These are phyloP conservation scores for Pseudorhiza aurosa DNA, from an alignment of 30 jellyfish, hydroid and myxozoan genomes.

Conservation along the genomic window DNA sequence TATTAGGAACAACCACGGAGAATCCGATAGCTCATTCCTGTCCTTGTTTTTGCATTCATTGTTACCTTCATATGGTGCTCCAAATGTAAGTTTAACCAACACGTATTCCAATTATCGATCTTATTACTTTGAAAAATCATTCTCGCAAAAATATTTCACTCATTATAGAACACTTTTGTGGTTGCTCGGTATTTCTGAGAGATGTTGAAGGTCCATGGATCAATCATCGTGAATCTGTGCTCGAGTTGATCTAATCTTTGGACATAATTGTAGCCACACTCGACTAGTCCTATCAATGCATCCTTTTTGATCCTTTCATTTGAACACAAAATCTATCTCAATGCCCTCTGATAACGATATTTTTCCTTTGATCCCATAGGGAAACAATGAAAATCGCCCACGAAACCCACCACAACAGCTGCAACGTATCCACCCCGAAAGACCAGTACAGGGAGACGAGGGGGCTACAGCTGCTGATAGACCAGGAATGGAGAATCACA, in stretches of 20 bases:
- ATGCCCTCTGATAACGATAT: not conserved
- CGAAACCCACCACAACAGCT: conserved; percentile 30
- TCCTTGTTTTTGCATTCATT: conserved; percentile 80
- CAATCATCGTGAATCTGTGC: too few species aligned
- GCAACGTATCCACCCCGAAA: not conserved
- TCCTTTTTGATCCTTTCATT: too few species aligned
- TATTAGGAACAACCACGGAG: conserved; percentile 13
- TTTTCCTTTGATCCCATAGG: not conserved
- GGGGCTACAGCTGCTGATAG: conserved; percentile 48
- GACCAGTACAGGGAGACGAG: conserved; percentile 41
- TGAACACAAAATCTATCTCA: not conserved
- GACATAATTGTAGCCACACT: too few species aligned
- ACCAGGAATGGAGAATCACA: conserved; percentile 48
- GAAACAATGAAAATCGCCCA: not conserved
- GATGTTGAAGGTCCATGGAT: too few species aligned
- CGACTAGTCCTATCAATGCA: too few species aligned
- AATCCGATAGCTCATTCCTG: conserved; percentile 45
- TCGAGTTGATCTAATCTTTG: too few species aligned
- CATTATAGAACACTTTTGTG: too few species aligned
- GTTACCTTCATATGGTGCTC: conserved; percentile 78
- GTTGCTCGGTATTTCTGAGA: too few species aligned
- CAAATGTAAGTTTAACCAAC: conserved; percentile 12
- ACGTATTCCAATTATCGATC: too few species aligned
- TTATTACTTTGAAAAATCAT: too few species aligned
- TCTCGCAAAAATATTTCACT: too few species aligned